These are phyloP conservation scores for Drosophila mauritiana DNA, from an alignment of 1,140 invertebrate species.

Conservation along the genomic window DNA sequence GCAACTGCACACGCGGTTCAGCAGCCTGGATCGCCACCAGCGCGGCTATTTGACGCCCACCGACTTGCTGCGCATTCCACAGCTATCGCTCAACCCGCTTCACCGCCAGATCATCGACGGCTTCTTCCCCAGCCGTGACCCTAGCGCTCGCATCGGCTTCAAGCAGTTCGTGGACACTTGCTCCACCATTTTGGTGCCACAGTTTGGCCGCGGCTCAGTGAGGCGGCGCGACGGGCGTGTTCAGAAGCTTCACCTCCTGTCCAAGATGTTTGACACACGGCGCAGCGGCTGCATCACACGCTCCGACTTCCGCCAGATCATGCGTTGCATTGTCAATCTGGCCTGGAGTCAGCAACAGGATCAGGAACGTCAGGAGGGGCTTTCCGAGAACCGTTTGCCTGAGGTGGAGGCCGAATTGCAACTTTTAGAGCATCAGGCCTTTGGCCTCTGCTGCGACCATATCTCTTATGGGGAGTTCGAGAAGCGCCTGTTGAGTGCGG, in stretches of 20 bases:
- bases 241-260: constrained; percentile 48
- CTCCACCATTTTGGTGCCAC: constrained; percentile 43
- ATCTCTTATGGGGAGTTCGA: constrained; percentile 49
- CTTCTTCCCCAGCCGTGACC: constrained; percentile 39
- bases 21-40: constrained; percentile 44
- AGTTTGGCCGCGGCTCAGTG: background rate
- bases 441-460: background rate
- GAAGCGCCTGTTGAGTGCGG: constrained; percentile 12
- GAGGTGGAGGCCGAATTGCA: constrained; percentile 37
- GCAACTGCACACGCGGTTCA: constrained; percentile 46
- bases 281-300: constrained; percentile 27
- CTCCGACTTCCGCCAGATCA: constrained; percentile 35
- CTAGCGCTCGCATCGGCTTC: constrained; percentile 33
- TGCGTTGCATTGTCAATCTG: constrained; percentile 18
- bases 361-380: background rate
- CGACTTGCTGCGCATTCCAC: constrained; percentile 63
- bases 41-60: constrained; percentile 61
- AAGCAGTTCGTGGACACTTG: constrained; percentile 49
- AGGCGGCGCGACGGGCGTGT: constrained; percentile 6
- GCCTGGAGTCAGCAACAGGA: too few species aligned
- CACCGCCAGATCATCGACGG: constrained; percentile 56
- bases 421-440: constrained; percentile 44
- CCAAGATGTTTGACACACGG: constrained; percentile 45
- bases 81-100: constrained; percentile 50
- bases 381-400: background rate